phyloP scores from a whole-genome alignment of 2,797 vertebrate genomes.

The Centropyge bicolor region DNA sequence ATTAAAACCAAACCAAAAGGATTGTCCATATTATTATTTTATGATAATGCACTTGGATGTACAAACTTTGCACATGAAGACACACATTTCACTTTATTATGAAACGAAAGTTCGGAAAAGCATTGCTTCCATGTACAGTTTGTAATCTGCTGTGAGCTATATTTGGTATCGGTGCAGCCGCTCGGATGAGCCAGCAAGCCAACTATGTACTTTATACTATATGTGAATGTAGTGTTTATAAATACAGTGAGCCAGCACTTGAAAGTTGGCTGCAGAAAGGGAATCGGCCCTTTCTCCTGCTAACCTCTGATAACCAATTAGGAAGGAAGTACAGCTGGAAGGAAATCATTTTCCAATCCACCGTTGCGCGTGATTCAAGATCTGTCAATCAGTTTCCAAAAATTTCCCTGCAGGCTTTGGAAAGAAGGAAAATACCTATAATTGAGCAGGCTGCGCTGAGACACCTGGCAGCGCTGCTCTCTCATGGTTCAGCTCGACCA shows the following conservation, averaged over 20 bases:
- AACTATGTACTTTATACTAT: background rate
- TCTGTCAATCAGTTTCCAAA: background rate
- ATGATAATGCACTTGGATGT: background rate
- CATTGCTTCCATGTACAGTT: background rate
- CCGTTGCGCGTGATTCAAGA: background rate
- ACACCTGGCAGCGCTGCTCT: background rate
- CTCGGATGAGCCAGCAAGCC: constrained; percentile 13
- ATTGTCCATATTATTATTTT: no score
- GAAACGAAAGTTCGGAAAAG: background rate
- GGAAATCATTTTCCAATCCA: background rate
- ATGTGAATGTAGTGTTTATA: constrained; percentile 13
- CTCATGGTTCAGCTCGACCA: background rate
- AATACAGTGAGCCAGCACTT: background rate
- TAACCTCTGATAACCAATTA: background rate
- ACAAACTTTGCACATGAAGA: background rate
- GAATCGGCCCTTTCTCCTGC: background rate
- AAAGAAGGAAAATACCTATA: background rate
- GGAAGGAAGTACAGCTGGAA: background rate
- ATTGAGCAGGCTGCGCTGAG: background rate
- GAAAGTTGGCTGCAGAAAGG: background rate
- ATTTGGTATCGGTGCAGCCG: constrained; percentile 8
- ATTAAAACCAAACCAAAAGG: no score
- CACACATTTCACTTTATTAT: background rate
- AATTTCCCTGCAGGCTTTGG: background rate
- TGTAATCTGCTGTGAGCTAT: background rate